Evolutionary conservation across 37 sponge, comb jelly and placozoan species (phyloP), one percentile per base, ranked within the genome.

Genomic region (Bolinopsis microptera): DNA sequence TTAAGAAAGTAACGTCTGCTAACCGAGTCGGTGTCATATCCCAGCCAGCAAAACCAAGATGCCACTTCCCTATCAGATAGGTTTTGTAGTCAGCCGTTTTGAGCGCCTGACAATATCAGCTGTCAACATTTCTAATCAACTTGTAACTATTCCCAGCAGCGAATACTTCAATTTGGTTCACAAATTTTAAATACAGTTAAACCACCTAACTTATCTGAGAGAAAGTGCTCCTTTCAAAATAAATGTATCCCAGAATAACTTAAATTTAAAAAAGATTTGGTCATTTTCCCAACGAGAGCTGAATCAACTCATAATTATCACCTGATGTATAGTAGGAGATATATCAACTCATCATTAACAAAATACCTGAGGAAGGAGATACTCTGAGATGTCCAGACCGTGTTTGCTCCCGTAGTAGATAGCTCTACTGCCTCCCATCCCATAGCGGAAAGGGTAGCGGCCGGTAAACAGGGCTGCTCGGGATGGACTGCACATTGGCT

Each of bases 41-140:
- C 90, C 90, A 86, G 61, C 39, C 90, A n/a, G 90, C 90, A 25
- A 86, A 86, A 41, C 90, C 90, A 24, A 86, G 90, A 48, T 86
- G 90, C 90, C 90, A 86, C 61, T 86, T 86, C 61, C 90, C 90
- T 30, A 86, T 23, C 90, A 86, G 5, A 39, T 38, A 41, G 61
- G 90, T 86, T 35, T 41, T 40, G 28, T 86, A 86, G 3, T 41
- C 26, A n/a, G 61, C 90, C 26, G 1, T 48, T n/a, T 86, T 39
- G 16, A 86, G 61, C 39, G 32, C 36, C 83, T 80, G 83, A n/a
- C n/a, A n/a, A n/a, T n/a, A 67, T 13, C 18, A 21, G 68, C 13
- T 13, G 21, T 67, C 68, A 67, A 21, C 21, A 21, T 21, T 67
- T 67, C 18, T 22, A 67, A 67, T 67, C n/a, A n/a, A n/a, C n/a